Evolutionary conservation across 2,888 invertebrate genomes (phyloP).

Genomic region (Germaria angustata): DNA sequence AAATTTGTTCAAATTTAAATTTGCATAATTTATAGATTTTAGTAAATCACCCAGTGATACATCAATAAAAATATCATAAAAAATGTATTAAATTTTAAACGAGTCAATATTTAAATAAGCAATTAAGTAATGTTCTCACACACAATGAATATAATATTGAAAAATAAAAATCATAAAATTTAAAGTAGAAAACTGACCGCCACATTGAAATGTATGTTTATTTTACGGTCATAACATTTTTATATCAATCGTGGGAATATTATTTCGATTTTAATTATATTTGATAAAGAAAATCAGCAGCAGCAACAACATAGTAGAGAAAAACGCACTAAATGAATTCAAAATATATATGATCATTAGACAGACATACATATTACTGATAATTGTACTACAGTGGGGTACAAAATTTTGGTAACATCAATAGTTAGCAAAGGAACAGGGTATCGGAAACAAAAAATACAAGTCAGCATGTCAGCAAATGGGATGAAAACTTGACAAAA

Average conservation of each 20-base stretch:
- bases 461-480: too few species aligned
- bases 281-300: not conserved
- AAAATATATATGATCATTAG: not conserved
- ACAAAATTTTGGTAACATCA: not conserved
- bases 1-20: conserved; percentile 26
- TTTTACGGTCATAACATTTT: conserved; percentile 43
- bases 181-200: conserved; percentile 36
- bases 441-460: too few species aligned
- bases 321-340: not conserved
- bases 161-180: conserved; percentile 38
- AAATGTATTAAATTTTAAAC: conserved; percentile 32
- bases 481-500: too few species aligned
- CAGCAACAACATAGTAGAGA: not conserved
- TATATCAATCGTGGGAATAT: conserved; percentile 60
- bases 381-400: not conserved
- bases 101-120: conserved; percentile 55
- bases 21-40: conserved; percentile 57
- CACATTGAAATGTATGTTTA: conserved; percentile 6
- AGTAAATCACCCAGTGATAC: conserved; percentile 34
- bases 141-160: conserved; percentile 8
- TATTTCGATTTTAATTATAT: conserved; percentile 27
- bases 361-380: not conserved
- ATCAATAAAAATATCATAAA: conserved; percentile 33
- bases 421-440: too few species aligned
- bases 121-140: conserved; percentile 59